phyloP scores from a whole-genome alignment of 92 coral and sea anemone genomes.

The Montipora capitata region DNA sequence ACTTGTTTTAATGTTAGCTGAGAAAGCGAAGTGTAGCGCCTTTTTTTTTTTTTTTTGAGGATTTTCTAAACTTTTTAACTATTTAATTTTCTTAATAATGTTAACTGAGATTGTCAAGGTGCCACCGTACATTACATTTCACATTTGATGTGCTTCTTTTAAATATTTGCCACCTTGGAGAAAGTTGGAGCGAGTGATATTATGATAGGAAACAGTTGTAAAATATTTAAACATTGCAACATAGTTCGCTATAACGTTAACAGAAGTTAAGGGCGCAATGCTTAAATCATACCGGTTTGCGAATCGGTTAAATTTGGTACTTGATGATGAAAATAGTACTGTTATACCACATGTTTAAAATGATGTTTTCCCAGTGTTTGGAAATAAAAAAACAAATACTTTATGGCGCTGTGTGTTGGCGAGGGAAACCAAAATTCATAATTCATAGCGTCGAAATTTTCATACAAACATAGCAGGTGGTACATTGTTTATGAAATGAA shows the following conservation, averaged over 20 bases:
- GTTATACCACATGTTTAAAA: background rate
- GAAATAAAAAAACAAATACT: background rate
- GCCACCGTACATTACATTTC: no score
- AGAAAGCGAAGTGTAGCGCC: no score
- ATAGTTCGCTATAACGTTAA: background rate
- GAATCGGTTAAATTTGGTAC: no score
- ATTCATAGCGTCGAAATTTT: conserved; percentile 25
- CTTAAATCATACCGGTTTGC: background rate
- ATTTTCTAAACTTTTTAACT: no score
- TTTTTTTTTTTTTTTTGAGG: no score
- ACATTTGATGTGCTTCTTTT: background rate
- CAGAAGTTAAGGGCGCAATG: background rate
- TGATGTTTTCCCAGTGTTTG: no score
- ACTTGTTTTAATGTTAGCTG: no score
- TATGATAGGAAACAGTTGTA: background rate
- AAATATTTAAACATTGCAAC: background rate
- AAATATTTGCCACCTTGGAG: background rate
- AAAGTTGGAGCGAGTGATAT: background rate
- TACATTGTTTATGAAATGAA: conserved; percentile 2
- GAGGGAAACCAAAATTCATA: background rate
- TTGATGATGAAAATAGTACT: no score
- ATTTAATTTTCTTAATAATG: no score
- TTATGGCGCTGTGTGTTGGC: background rate
- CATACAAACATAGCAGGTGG: conserved; percentile 17
- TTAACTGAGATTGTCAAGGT: no score